Evolutionary conservation across 2,797 vertebrate genomes (phyloP), one percentile per base, ranked within the genome.

Genomic region (Spinus olivaceus): DNA sequence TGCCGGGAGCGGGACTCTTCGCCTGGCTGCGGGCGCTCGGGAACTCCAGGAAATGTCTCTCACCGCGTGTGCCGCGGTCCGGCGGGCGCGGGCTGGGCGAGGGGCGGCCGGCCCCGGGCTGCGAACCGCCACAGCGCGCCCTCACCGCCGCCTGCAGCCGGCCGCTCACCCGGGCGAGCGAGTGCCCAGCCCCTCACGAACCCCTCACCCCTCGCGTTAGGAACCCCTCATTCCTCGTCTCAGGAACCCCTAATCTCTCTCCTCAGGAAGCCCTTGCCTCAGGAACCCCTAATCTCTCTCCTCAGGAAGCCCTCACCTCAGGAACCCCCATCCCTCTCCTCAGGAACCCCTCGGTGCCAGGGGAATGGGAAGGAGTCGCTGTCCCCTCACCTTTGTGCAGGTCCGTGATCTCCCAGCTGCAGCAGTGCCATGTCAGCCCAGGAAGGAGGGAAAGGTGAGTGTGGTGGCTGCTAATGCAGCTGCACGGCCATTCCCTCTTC

Each of bases 271-370:
- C 8, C 28, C 13, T 32, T 2, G 1, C 20, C 11, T 15, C 14
- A 30, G 23, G n/a, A 61, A 1, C 42, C 14, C 47, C 13, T 22
- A 2, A 2, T 24, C 9, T 1, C 22, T 35, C 33, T 10, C 46
- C n/a, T 30, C 64, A 33, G 18, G 28, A n/a, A 0, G 8, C 14
- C 10, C n/a, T 8, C 7, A 1, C 32, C 14, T 32, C 21, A 13
- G 53, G 35, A 42, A 21, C 6, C 10, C 30, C 23, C 33, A 2
- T 24, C 12, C 1, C 22, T 39, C 10, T 2, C 47, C 30, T 7
- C 8, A n/a, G 19, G 27, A 33, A 0, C 7, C 8, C 11, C 21
- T 42, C 17, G 14, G 8, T 8, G 6, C 42, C 5, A 0, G 6
- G 4, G 35, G 8, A 46, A 30, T 5, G 32, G 8, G 25, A 9